Conservation (phyloP, 2,113 vertebrate species). For the Orientallactaga bullata region DNA sequence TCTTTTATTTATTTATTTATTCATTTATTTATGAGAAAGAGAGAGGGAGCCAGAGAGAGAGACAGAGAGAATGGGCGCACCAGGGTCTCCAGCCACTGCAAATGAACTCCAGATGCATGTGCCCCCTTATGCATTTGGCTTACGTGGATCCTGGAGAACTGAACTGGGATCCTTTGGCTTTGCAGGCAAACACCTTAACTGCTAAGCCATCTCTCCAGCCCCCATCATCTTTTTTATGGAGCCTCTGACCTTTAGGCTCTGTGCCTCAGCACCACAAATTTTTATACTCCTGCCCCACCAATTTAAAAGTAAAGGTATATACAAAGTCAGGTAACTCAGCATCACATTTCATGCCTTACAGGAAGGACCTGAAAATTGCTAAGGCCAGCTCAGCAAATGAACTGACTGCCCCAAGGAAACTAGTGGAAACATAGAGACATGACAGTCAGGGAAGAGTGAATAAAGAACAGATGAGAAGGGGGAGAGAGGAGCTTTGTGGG, state of each 20-base stretch:
- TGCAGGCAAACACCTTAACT: too few species aligned
- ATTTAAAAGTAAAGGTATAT: slow-evolving; percentile 1
- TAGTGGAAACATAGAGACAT: neutral
- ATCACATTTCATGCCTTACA: neutral
- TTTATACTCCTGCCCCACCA: neutral
- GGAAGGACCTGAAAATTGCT: neutral
- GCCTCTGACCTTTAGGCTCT: slow-evolving; percentile 14
- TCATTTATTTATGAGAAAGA: too few species aligned
- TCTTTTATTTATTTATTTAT: too few species aligned
- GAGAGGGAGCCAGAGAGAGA: too few species aligned
- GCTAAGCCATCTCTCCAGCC: too few species aligned
- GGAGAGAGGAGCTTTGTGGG: neutral
- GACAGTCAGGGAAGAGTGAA: neutral
- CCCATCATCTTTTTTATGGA: neutral
- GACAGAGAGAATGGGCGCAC: too few species aligned
- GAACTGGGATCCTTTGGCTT: too few species aligned
- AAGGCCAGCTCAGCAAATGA: neutral
- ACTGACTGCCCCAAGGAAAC: neutral
- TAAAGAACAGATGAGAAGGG: rapidly evolving
- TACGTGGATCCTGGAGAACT: too few species aligned
- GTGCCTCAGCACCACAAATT: neutral
- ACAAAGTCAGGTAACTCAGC: neutral
- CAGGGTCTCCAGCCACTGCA: too few species aligned
- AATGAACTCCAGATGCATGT: too few species aligned
- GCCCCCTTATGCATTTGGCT: too few species aligned